Evolutionary conservation across 92 coral and sea anemone species (phyloP), one percentile per base, ranked within the genome.

Genomic region (Diadumene lineata): DNA sequence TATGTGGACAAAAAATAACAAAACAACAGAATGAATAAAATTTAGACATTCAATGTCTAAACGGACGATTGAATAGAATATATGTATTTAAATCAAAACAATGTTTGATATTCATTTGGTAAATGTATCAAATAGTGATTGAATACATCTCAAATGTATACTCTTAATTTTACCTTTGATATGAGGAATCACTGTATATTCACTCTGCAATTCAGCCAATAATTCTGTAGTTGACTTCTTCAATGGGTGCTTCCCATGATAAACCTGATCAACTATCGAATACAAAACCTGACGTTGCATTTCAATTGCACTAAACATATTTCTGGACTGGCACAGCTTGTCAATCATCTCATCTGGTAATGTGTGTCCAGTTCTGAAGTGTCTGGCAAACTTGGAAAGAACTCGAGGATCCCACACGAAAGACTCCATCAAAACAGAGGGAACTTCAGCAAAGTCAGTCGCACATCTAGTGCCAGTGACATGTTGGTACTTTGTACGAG

Each of bases 381-480:
- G 98, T 51, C 75, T 70, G 46, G 92, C 98, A 92, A 94, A 86
- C 64, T 66, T 83, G 0, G 74, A 55, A 17, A 94, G 68, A 34
- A 92, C 92, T 34, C 92, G 79, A 0, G 98, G 89, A 57, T 92
- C 92, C 98, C 98, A 94, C 0, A 83, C 97, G 73, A 92, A 94
- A 69, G 86, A 91, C 65, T 94, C 98, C 98, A 94, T 94, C 13
- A 94, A 79, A 32, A 94, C 93, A 1, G 98, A 94, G 0, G 98
- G 98, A 0, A 94, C 98, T 69, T 94, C 98, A 0, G 97, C 98
- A 84, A 94, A 88, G 63, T 94, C 98, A 74, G 98, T 94, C 10
- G 97, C 82, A 55, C 96, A 92, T 30, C 98, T 79, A 0, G 98
- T 94, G 7, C 98, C 98, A 25, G 98, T 94, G 1, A 94, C 92